phyloP scores from a whole-genome alignment of 2,888 invertebrate species.

The Asteroscopus sphinx region DNA sequence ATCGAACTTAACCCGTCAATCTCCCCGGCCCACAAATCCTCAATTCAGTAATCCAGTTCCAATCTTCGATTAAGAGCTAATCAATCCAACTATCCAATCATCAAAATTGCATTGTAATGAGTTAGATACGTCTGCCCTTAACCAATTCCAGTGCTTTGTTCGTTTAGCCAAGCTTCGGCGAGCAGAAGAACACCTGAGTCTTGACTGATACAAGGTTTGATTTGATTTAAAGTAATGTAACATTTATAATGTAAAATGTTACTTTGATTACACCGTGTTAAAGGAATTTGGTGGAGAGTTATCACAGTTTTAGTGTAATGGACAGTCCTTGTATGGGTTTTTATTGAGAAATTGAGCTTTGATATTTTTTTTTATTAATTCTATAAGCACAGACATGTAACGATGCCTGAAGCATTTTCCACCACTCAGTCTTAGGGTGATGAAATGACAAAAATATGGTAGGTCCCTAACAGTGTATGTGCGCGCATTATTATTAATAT shows the following conservation, averaged over 20 bases:
- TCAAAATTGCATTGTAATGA: constrained; percentile 64
- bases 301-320: background rate
- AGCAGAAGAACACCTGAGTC: constrained; percentile 42
- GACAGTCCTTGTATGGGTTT: too few relatives aligned
- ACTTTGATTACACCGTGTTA: constrained; percentile 2
- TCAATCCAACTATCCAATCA: constrained; percentile 60
- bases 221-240: constrained; percentile 26
- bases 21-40: constrained; percentile 38
- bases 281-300: background rate
- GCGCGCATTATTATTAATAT: too few relatives aligned
- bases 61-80: constrained; percentile 43
- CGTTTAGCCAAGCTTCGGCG: constrained; percentile 34
- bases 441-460: too few relatives aligned
- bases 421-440: too few relatives aligned
- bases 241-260: constrained; percentile 32
- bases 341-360: background rate
- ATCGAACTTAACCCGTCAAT: constrained; percentile 25
- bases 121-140: constrained; percentile 47
- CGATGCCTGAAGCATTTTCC: too few relatives aligned
- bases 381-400: too few relatives aligned
- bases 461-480: too few relatives aligned
- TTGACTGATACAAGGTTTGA: constrained; percentile 18
- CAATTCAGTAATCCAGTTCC: constrained; percentile 16
- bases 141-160: constrained; percentile 64
- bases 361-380: too few relatives aligned